phyloP scores from a whole-genome alignment of 2,888 invertebrate genomes.

The Fragum whitleyi region DNA sequence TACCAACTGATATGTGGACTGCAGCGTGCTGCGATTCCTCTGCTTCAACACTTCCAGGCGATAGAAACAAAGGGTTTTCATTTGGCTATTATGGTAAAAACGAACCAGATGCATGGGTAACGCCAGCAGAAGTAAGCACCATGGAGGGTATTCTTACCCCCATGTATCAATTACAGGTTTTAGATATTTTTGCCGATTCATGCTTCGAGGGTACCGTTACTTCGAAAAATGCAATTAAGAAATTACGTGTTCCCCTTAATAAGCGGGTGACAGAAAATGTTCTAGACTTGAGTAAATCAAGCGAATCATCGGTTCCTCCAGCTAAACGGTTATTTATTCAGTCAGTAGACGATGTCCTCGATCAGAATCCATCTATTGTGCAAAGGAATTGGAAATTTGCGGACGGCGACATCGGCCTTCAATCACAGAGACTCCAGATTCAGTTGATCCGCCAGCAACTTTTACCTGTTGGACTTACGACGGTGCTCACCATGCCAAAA shows the following conservation, averaged over 20 bases:
- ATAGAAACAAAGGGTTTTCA: constrained; percentile 18
- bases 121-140: not conserved
- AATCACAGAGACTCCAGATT: not conserved
- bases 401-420: not conserved
- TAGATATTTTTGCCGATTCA: not conserved
- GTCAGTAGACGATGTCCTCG: not conserved
- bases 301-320: not conserved
- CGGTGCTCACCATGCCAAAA: not conserved
- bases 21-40: constrained; percentile 22
- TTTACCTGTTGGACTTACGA: not conserved
- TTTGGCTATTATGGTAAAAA: constrained; percentile 22
- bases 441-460: not conserved
- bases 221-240: not conserved
- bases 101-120: not conserved
- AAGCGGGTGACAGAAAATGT: not conserved
- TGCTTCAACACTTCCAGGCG: not conserved
- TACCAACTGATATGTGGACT: constrained; percentile 7
- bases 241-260: not conserved
- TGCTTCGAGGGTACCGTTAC: not conserved
- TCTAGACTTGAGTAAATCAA: constrained; percentile 1
- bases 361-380: not conserved
- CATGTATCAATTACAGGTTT: not conserved
- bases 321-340: not conserved
- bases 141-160: not conserved
- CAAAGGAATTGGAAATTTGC: constrained; percentile 1